Conservation (phyloP, 2,113 vertebrate species). For the Perognathus longimembris region DNA sequence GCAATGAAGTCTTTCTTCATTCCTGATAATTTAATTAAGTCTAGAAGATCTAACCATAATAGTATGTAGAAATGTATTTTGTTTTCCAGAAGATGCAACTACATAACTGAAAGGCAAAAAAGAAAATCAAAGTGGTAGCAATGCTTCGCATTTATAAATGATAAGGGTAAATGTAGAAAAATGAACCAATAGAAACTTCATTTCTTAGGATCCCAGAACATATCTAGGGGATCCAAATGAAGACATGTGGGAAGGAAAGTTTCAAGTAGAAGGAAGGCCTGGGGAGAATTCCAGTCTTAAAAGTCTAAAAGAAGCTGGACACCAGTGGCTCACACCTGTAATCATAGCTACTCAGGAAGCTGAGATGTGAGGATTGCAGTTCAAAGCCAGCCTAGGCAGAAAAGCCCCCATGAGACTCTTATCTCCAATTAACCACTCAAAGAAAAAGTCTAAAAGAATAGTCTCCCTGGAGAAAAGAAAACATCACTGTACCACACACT, state of each 20-base stretch:
- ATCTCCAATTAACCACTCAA: no score
- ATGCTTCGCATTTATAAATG: not conserved
- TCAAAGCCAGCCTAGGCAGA: no score
- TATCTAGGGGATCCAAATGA: not conserved
- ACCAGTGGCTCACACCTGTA: no score
- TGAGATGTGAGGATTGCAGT: no score
- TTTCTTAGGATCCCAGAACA: no score
- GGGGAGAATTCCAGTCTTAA: not conserved
- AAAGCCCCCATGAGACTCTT: no score
- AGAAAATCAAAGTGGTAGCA: no score
- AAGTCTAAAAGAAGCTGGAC: not conserved
- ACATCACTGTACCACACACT: not conserved
- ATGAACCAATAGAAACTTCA: no score
- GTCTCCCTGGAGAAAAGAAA: no score
- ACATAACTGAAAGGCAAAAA: not conserved
- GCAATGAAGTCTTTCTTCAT: constrained; percentile 17
- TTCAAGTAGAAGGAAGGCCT: no score
- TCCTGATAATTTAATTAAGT: constrained; percentile 31
- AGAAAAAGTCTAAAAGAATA: no score
- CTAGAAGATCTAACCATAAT: not conserved
- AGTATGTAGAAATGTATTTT: not conserved
- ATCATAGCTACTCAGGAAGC: no score
- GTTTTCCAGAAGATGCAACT: not conserved
- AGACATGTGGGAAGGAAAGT: not conserved
- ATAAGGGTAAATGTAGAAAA: not conserved